Conservation (phyloP, 2,113 vertebrate species). For the Rostratula benghalensis region DNA sequence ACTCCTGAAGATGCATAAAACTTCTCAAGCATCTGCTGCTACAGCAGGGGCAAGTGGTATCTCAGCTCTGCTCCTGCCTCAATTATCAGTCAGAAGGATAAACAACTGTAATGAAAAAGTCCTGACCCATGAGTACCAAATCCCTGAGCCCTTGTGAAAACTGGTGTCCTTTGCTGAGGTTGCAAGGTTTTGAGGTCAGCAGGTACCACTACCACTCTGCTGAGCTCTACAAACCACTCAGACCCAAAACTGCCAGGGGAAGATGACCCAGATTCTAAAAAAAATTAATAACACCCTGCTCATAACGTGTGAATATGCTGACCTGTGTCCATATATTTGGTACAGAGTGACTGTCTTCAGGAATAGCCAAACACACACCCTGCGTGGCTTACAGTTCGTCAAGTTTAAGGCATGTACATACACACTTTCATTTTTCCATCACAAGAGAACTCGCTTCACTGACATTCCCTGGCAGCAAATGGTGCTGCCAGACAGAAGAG, state of each 20-base stretch:
- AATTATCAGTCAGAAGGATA: neutral
- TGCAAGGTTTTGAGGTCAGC: neutral
- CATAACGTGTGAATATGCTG: neutral
- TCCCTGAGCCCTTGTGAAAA: neutral
- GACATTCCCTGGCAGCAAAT: neutral
- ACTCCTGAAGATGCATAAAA: neutral
- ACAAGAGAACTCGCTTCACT: neutral
- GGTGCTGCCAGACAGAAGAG: neutral
- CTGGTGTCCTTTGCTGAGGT: neutral
- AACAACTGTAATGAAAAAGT: neutral
- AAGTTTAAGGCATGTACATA: neutral
- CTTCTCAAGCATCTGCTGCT: neutral
- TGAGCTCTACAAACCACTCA: neutral
- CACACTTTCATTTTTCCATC: neutral
- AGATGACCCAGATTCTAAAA: neutral
- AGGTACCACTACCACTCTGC: neutral
- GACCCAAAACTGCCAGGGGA: neutral
- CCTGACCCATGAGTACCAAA: neutral
- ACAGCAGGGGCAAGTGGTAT: neutral
- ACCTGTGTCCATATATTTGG: neutral
- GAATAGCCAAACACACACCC: neutral
- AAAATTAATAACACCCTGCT: neutral
- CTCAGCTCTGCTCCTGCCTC: neutral
- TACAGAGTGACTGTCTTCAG: neutral
- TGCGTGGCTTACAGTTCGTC: neutral